Evolutionary conservation across 2,113 vertebrate species (phyloP), one percentile per base, ranked within the genome.

Genomic region (Castor canadensis): DNA sequence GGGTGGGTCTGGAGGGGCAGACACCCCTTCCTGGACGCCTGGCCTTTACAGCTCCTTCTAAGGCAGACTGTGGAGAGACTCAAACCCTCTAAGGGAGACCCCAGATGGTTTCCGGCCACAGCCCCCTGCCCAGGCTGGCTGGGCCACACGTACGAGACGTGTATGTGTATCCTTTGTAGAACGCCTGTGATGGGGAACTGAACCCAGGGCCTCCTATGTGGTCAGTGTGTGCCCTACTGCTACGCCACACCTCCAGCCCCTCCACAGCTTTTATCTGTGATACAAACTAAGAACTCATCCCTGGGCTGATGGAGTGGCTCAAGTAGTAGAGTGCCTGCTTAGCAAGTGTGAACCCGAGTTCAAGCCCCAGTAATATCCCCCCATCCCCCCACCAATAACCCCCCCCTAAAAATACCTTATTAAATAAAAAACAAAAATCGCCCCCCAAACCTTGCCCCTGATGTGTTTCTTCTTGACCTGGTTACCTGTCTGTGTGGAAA

Each of bases 1-100:
- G 9, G 35, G 10, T 16, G 24, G 43, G 62, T 9, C 6, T 0
- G 5, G 3, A 9, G 0, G 5, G 22, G 30, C 0, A 43, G 30
- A 81, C n/a, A 26, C 30, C 54, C 79, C 54, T 72, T 75, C 20
- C 80, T n/a, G 30, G 69, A n/a, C n/a, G 82, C 43, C 64, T 1
- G 28, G 38, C 11, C 12, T 5, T 47, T 6, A 52, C 75, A 32
- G 54, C 47, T 82, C 32, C 79, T 66, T 54, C 58, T 45, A 43
- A 58, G 49, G 28, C 45, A 22, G 13, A 35, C 6, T 38, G 26
- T 1, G n/a, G 43, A 19, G 11, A 19, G 69, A 32, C 56, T 6
- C 13, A n/a, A 52, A 28, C 3, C 17, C 28, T 13, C 30, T 72
- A 7, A 8, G 10, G 38, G 16, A 35, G 20, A 66, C 6, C 20